Evolutionary conservation across 2,113 vertebrate species (phyloP).

Genomic region (Sander lucioperca): DNA sequence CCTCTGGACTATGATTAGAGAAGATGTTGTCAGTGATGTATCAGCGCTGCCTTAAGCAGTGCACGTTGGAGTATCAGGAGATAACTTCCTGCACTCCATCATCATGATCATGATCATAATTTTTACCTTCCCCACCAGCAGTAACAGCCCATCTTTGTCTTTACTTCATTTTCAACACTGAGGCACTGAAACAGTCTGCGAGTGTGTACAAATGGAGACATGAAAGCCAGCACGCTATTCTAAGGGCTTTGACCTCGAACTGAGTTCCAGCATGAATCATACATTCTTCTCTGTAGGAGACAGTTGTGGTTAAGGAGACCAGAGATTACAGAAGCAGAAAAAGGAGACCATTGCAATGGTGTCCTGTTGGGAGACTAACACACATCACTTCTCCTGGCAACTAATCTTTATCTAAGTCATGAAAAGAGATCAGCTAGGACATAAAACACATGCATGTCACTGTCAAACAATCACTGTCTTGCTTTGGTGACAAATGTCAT

Average conservation of each 20-base stretch:
- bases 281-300: constrained; percentile 54
- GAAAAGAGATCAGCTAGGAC: neutral
- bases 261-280: constrained; percentile 52
- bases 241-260: constrained; percentile 12
- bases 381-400: neutral
- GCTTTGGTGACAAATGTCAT: constrained; percentile 1
- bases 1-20: constrained; percentile 20
- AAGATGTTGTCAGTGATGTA: constrained; percentile 51
- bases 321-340: constrained; percentile 33
- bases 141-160: neutral
- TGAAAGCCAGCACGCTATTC: neutral
- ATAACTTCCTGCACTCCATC: constrained; percentile 26
- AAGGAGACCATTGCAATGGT: constrained; percentile 61
- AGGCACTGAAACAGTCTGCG: neutral
- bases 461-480: neutral
- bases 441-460: constrained; percentile 21
- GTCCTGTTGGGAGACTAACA: neutral
- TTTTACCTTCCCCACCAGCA: neutral
- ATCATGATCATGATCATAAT: constrained; percentile 10
- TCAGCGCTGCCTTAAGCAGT: constrained; percentile 27
- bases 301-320: constrained; percentile 26
- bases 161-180: neutral
- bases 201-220: neutral
- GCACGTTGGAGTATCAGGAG: constrained; percentile 19
- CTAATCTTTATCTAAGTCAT: constrained; percentile 12